Evolutionary conservation across 2,113 vertebrate species (phyloP).

Genomic region (Condylura cristata): DNA sequence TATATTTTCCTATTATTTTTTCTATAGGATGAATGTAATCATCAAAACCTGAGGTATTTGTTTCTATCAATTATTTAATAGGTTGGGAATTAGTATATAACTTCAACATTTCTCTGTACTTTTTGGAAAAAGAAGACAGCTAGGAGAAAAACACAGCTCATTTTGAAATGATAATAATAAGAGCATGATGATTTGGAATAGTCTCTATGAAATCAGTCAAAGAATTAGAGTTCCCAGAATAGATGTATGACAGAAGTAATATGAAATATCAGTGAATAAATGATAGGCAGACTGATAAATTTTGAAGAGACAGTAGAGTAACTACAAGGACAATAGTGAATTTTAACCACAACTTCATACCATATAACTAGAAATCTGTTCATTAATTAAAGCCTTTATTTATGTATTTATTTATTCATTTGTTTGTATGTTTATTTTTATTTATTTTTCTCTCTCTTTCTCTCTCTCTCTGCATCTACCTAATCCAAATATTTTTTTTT

Average conservation of each 20-base stretch:
- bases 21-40: neutral
- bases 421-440: no score
- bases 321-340: neutral
- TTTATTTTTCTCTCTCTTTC: no score
- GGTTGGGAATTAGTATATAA: neutral
- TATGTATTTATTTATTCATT: no score
- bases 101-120: neutral
- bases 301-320: neutral
- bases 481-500: no score
- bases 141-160: neutral
- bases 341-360: no score
- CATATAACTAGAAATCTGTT: neutral
- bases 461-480: no score
- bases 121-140: neutral
- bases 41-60: neutral
- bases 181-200: neutral
- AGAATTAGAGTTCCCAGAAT: neutral
- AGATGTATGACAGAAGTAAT: no score
- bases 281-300: accelerated
- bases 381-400: neutral
- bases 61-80: neutral
- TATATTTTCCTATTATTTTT: neutral
- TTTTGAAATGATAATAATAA: neutral
- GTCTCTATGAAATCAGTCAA: neutral
- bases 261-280: neutral